phyloP scores from a whole-genome alignment of 2,888 invertebrate species.

The Lacanobia wlatinum region DNA sequence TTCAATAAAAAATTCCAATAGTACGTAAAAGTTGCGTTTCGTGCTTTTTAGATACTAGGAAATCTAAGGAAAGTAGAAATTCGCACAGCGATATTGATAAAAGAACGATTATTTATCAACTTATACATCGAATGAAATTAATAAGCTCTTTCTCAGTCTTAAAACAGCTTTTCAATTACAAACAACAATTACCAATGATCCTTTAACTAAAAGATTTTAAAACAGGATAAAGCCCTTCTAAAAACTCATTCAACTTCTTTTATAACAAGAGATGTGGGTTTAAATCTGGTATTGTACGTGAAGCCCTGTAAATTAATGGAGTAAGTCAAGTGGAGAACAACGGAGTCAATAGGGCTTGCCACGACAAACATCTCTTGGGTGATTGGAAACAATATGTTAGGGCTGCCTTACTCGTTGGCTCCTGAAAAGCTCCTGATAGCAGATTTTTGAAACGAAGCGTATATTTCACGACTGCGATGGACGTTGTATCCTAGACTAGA shows the following conservation, averaged over 20 bases:
- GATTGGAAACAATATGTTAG: slow-evolving; percentile 40
- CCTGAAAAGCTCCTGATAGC: neutral
- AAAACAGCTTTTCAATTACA: no score
- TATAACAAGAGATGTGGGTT: slow-evolving; percentile 1
- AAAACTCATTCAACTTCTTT: slow-evolving; percentile 23
- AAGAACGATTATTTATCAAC: neutral
- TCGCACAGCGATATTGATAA: neutral
- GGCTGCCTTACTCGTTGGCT: neutral
- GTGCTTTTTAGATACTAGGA: neutral
- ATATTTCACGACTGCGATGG: no score
- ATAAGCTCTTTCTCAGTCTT: neutral
- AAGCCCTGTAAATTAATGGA: slow-evolving; percentile 42
- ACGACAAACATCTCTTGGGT: slow-evolving; percentile 26
- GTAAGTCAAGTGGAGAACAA: slow-evolving; percentile 42
- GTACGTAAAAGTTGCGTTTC: no score
- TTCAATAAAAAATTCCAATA: no score
- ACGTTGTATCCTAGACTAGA: no score
- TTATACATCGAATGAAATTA: neutral
- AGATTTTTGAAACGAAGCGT: no score
- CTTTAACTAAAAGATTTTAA: slow-evolving; percentile 11
- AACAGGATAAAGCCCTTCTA: slow-evolving; percentile 18
- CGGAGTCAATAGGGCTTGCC: slow-evolving; percentile 20
- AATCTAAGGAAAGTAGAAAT: neutral
- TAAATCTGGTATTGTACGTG: no score
- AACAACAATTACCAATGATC: no score